Conservation (phyloP, 2,888 invertebrate species). For the Drosophila mettleri region DNA sequence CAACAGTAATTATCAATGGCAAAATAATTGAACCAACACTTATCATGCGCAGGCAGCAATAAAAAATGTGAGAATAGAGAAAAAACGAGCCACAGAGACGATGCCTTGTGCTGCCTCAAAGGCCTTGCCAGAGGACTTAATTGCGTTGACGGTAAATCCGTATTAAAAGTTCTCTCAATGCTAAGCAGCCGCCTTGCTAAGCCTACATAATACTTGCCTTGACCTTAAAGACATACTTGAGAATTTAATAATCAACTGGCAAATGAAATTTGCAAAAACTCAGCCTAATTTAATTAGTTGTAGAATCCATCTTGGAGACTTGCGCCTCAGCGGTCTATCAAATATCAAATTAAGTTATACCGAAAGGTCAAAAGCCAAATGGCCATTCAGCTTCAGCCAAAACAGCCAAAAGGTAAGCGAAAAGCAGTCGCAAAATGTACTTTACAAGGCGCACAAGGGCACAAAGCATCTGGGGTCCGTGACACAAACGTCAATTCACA, state of each 20-base stretch:
- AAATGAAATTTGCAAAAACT: conserved; percentile 58
- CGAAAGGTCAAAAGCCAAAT: conserved; percentile 16
- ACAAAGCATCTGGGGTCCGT: conserved; percentile 10
- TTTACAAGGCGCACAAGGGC: conserved; percentile 3
- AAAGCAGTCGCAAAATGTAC: conserved; percentile 24
- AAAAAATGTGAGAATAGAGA: conserved; percentile 17
- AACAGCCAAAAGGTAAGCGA: conserved; percentile 25
- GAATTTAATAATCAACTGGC: conserved; percentile 44
- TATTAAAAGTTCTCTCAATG: conserved; percentile 67
- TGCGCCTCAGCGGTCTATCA: conserved; percentile 19
- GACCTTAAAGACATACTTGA: conserved; percentile 39
- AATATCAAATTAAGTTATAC: conserved; percentile 44
- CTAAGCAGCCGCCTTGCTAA: conserved; percentile 41
- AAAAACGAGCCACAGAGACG: not conserved
- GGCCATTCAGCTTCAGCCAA: not conserved
- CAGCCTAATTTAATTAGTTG: conserved; percentile 64
- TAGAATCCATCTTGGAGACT: conserved; percentile 60
- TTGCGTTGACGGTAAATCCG: conserved; percentile 56
- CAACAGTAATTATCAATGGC: conserved; percentile 65
- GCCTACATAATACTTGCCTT: not conserved
- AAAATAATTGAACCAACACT: conserved; percentile 60
- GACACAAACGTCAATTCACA: conserved; percentile 31
- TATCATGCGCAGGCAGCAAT: conserved; percentile 27
- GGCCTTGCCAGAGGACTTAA: conserved; percentile 37
- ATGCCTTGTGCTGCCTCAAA: conserved; percentile 13